phyloP scores from a whole-genome alignment of 2,888 invertebrate genomes.

The Xestia c-nigrum region DNA sequence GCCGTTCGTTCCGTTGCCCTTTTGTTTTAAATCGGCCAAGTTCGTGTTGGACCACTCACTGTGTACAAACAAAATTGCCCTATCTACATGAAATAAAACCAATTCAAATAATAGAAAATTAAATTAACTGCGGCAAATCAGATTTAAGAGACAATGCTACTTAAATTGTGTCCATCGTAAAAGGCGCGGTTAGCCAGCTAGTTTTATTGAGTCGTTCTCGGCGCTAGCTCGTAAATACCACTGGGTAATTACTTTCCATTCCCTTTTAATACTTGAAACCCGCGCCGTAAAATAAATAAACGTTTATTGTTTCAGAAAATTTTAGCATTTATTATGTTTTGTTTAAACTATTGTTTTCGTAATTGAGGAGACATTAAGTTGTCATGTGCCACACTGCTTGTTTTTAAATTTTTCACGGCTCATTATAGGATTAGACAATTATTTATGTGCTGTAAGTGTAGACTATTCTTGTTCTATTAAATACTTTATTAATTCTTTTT shows the following conservation, averaged over 20 bases:
- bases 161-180: constrained; percentile 82
- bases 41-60: background rate
- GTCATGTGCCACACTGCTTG: constrained; percentile 31
- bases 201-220: constrained; percentile 88
- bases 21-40: background rate
- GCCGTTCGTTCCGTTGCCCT: background rate
- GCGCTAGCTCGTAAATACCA: constrained; percentile 87
- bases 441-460: constrained; percentile 7
- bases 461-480: background rate
- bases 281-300: constrained; percentile 78
- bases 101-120: constrained; percentile 44
- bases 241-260: constrained; percentile 88
- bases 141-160: constrained; percentile 79
- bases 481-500: background rate
- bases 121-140: constrained; percentile 66
- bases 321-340: constrained; percentile 66
- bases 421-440: constrained; percentile 20
- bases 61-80: background rate
- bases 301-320: constrained; percentile 72
- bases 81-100: constrained; percentile 23
- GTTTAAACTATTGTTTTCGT: constrained; percentile 62
- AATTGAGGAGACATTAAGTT: constrained; percentile 41
- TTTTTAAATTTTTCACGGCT: constrained; percentile 24
- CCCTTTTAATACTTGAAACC: constrained; percentile 82
- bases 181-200: constrained; percentile 85